Percentiles rank a stretch among this genome's conserved stretches.
phyloP scores from a whole-genome alignment of 2,797 vertebrate genomes.

The Cuniculus paca region DNA sequence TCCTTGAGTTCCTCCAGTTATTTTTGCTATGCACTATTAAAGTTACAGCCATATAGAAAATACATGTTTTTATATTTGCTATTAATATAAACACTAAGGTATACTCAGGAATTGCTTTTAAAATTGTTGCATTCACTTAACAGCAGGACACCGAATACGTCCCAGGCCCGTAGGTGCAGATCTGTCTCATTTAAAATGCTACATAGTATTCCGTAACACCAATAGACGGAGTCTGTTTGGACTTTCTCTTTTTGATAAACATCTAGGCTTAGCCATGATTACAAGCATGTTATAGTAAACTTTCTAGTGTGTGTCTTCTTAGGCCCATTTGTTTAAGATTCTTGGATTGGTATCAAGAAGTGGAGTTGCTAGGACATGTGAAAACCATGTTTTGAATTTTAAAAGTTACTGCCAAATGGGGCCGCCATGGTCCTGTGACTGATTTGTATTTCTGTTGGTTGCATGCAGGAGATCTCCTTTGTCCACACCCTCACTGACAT shows the following conservation, averaged over 20 bases:
- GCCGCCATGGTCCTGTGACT: neutral
- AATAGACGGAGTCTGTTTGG: neutral
- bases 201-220: neutral
- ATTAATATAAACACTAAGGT: neutral
- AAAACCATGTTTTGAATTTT: conserved; percentile 28
- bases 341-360: neutral
- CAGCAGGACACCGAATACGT: neutral
- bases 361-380: neutral
- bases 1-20: neutral
- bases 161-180: neutral
- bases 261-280: neutral
- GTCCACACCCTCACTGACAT: neutral
- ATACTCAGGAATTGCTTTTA: neutral
- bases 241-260: neutral
- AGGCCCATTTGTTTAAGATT: neutral
- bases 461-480: neutral
- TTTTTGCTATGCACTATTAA: neutral
- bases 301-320: neutral
- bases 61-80: neutral
- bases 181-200: neutral
- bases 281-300: neutral
- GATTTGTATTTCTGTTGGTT: neutral
- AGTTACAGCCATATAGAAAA: neutral
- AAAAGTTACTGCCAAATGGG: neutral
- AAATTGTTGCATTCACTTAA: neutral